phyloP scores from a whole-genome alignment of 2,888 invertebrate species.

The Pachliopta kotzebuea region DNA sequence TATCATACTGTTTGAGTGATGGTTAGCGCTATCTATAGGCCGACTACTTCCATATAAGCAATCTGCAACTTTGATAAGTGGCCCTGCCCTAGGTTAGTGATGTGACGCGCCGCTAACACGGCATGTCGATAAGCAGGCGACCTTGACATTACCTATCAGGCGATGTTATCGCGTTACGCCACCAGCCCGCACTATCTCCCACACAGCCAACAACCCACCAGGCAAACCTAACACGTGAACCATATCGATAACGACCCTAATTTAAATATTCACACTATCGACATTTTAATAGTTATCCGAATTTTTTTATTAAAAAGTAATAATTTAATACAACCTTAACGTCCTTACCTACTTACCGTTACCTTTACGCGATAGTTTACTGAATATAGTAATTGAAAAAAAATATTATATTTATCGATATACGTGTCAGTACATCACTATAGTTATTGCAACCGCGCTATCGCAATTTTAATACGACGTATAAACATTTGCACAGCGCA shows the following conservation, averaged over 20 bases:
- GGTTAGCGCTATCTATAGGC: conserved; percentile 38
- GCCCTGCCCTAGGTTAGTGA: conserved; percentile 68
- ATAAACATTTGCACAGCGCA: conserved; percentile 55
- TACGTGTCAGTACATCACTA: conserved; percentile 45
- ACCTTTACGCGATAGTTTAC: no score
- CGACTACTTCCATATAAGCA: conserved; percentile 58
- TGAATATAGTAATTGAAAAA: neutral
- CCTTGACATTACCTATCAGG: conserved; percentile 26
- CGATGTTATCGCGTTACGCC: conserved; percentile 14
- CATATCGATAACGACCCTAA: no score
- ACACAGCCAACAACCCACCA: no score
- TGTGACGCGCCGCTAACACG: conserved; percentile 40
- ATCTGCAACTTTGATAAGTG: conserved; percentile 69
- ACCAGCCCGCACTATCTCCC: neutral
- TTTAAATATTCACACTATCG: no score
- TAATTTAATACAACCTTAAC: no score
- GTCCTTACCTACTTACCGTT: no score
- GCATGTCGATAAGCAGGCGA: conserved; percentile 34
- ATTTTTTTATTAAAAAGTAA: no score
- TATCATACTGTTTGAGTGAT: no score
- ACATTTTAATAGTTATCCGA: no score
- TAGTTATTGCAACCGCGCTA: conserved; percentile 57
- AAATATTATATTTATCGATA: conserved; percentile 32
- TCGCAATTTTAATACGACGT: conserved; percentile 60
- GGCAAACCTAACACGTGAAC: no score